Evolutionary conservation across 2,888 invertebrate species (phyloP), one percentile per base, ranked within the genome.

Genomic region (Drosophila birchii): DNA sequence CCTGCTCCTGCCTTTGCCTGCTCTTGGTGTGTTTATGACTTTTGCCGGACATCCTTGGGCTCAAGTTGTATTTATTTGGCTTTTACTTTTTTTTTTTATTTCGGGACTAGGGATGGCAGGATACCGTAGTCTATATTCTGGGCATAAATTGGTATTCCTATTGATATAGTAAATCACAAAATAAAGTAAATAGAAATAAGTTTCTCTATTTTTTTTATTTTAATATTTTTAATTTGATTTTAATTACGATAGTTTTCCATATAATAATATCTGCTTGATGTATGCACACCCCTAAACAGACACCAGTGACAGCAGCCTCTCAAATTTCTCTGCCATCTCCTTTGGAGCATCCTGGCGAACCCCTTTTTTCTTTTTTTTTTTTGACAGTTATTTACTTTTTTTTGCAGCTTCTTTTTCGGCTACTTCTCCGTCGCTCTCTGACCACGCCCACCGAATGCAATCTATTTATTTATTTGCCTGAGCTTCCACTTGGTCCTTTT

Each of bases 351-450:
- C 51, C 51, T 53, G 34, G 23, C 23, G 34, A 36, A 71, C 59
- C 72, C 60, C 51, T 34, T 59, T 26, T 29, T 29, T 41, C 11
- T 45, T 75, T 75, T 71, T 29, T 29, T 41, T 18, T 45, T 75
- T 75, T 71, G 74, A 78, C 74, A 68, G 73, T 68, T 77, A 74
- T 77, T 78, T 77, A 67, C 74, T 76, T 73, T 71, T 56, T 56
- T 53, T 39, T 38, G n/a, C 16, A 16, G 7, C 38, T 8, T 9
- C 18, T 26, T 29, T 43, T 53, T 11, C 6, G 12, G 26, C 23
- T 51, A 16, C 45, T 45, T 32, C 45, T 38, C 47, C 39, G 12
- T 34, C 16, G 51, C 44, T 43, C 39, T n/a, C 41, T 7, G 58
- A 54, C 66, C 54, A 62, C 57, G 72, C 64, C 71, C 73, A 63